These are phyloP conservation scores for Omphaloscelis lunosa DNA, from an alignment of 2,888 invertebrate species.

Conservation along the genomic window DNA sequence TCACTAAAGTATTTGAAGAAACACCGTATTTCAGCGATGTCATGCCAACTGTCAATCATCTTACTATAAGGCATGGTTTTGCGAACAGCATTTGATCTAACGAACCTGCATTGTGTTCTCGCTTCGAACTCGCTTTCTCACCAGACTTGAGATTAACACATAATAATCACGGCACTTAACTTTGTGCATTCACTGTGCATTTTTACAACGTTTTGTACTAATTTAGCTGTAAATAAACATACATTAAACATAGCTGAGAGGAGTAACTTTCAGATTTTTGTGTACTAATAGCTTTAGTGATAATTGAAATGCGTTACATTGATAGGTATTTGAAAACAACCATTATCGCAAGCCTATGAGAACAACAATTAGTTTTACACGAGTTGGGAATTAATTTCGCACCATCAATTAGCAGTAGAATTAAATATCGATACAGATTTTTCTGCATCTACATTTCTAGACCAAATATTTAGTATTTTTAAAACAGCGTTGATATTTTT, in stretches of 20 bases:
- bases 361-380: conserved; percentile 3
- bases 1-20: conserved; percentile 58
- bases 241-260: conserved; percentile 41
- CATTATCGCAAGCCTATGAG: not conserved
- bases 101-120: conserved; percentile 75
- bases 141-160: conserved; percentile 74
- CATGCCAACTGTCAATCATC: conserved; percentile 82
- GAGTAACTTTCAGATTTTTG: conserved; percentile 24
- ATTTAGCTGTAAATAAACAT: conserved; percentile 68
- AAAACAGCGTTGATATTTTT: conserved; percentile 32
- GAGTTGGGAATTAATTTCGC: conserved; percentile 23
- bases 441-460: conserved; percentile 1
- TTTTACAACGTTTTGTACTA: conserved; percentile 67
- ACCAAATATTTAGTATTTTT: not conserved
- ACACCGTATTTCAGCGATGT: conserved; percentile 79
- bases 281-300: conserved; percentile 30
- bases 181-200: conserved; percentile 74
- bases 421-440: not conserved
- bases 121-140: conserved; percentile 78
- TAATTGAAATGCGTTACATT: not conserved
- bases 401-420: conserved; percentile 33
- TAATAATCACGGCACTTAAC: conserved; percentile 73
- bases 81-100: conserved; percentile 79
- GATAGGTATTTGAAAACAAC: conserved; percentile 1
- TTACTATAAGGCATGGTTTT: conserved; percentile 86